These are phyloP conservation scores for Phanerotoma sp. DNA, from an alignment of 2,888 invertebrate species.

Conservation along the genomic window DNA sequence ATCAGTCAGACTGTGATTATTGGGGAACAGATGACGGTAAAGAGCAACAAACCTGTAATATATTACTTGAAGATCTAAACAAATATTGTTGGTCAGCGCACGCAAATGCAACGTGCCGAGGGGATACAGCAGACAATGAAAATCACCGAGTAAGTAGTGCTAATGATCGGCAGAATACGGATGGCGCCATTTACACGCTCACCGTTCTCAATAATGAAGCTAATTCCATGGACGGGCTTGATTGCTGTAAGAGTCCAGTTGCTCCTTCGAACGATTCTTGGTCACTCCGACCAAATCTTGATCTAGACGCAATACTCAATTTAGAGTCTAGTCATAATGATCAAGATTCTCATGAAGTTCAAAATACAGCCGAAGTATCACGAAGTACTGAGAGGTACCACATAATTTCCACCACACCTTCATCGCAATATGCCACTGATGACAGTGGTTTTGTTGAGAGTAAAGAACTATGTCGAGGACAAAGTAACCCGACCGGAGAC, in stretches of 20 bases:
- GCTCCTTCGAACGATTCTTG: slow-evolving; percentile 65
- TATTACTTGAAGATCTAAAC: slow-evolving; percentile 77
- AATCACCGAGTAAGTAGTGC: slow-evolving; percentile 55
- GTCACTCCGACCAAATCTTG: slow-evolving; percentile 69
- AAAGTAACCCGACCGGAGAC: slow-evolving; percentile 49
- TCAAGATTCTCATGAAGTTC: slow-evolving; percentile 60
- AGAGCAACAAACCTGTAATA: slow-evolving; percentile 50
- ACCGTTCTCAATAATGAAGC: slow-evolving; percentile 80
- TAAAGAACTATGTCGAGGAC: slow-evolving; percentile 59
- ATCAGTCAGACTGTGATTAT: slow-evolving; percentile 72
- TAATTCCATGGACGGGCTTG: slow-evolving; percentile 54
- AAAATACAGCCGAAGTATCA: slow-evolving; percentile 63
- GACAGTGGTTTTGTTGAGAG: slow-evolving; percentile 74
- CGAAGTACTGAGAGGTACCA: slow-evolving; percentile 53
- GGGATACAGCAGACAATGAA: slow-evolving; percentile 59
- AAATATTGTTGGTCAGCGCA: slow-evolving; percentile 73
- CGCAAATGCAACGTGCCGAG: slow-evolving; percentile 63
- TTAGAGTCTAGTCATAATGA: slow-evolving; percentile 62
- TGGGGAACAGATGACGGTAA: slow-evolving; percentile 63
- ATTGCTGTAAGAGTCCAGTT: slow-evolving; percentile 58
- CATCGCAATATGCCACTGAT: slow-evolving; percentile 66
- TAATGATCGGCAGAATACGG: slow-evolving; percentile 58
- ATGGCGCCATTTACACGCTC: slow-evolving; percentile 76
- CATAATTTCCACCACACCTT: slow-evolving; percentile 32
- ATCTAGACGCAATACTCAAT: slow-evolving; percentile 79